Base-by-base conservation (phyloP, 2,888 invertebrate genomes). In the Drosophila greeni region DNA sequence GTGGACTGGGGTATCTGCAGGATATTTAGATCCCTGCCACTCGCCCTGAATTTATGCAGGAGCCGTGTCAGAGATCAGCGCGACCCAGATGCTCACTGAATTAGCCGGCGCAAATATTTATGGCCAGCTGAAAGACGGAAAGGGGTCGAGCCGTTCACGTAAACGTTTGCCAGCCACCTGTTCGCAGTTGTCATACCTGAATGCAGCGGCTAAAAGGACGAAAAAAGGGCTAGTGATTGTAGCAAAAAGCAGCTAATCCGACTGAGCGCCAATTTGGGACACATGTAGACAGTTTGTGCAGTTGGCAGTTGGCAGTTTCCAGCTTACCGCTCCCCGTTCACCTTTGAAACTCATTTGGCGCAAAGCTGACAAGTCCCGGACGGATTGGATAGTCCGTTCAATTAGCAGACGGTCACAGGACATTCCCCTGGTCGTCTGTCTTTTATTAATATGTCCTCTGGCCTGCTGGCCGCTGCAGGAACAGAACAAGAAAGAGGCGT, bases 211-310 rank as follows among this genome's bases (percentile, higher is more conserved):
- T 47, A 56, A 54, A 37, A 31, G 43, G 45, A 37, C 42, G 43
- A 42, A 59, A 77, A 77, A 61, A 49, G 53, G 49, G 56, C 45
- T 49, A 20, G 45, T 47, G 53, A 53, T 43, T 48, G 57, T 57
- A 55, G 48, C 66, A 73, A 70, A 70, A 73, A 75, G 60, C 62
- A 62, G 73, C 79, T 75, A 78, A 75, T 78, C 74, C 74, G 60
- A 70, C 73, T 78, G 76, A 75, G 70, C 73, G 76, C 73, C 74
- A 75, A 78, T 76, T 75, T 73, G 74, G 71, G 65, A 71, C 67
- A 75, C 75, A 75, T 78, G 73, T 70, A 59, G 59, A 61, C 52
- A 54, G 60, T 53, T 60, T 60, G 48, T 40, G 39, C 57, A 48
- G 65, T 69, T 74, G 33, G 12, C 53, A 51, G 39, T 56, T 47